These are phyloP conservation scores for Bombus huntii DNA, from an alignment of 1,140 invertebrate genomes.

Conservation along the genomic window DNA sequence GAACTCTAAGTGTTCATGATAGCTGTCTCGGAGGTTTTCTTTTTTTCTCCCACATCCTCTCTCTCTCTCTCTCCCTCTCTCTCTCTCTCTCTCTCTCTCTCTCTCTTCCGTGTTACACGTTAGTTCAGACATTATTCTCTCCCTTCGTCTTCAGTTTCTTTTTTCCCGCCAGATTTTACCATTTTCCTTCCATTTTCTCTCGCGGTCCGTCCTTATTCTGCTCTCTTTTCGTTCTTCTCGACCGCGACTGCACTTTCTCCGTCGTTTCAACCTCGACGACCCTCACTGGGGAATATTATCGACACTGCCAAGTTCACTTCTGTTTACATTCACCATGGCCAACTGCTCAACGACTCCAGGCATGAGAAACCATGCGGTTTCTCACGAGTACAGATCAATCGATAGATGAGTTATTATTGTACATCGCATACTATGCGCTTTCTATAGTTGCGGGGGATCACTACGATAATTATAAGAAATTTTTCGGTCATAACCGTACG, in stretches of 20 bases:
- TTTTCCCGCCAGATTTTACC: background rate
- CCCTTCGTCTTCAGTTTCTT: background rate
- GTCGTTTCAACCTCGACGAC: conserved; percentile 54
- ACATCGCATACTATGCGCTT: no score
- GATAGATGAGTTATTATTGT: background rate
- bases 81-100: background rate
- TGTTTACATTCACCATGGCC: conserved; percentile 61
- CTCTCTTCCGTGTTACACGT: background rate
- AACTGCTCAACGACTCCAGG: conserved; percentile 12
- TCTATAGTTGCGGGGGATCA: no score
- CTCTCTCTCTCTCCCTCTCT: background rate
- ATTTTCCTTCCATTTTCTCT: background rate
- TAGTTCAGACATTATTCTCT: background rate
- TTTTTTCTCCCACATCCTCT: background rate
- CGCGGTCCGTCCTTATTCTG: background rate
- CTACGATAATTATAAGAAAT: no score
- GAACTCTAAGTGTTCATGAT: conserved; percentile 46
- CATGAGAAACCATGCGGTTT: background rate
- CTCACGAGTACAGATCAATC: background rate
- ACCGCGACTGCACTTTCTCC: conserved; percentile 54
- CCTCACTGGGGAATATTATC: conserved; percentile 59
- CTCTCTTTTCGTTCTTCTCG: conserved; percentile 1
- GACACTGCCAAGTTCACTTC: conserved; percentile 66
- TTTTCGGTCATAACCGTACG: no score
- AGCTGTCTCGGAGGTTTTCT: conserved; percentile 9